Evolutionary conservation across 2,113 vertebrate species (phyloP), one percentile per base, ranked within the genome.

Genomic region (Aphyosemion australe): DNA sequence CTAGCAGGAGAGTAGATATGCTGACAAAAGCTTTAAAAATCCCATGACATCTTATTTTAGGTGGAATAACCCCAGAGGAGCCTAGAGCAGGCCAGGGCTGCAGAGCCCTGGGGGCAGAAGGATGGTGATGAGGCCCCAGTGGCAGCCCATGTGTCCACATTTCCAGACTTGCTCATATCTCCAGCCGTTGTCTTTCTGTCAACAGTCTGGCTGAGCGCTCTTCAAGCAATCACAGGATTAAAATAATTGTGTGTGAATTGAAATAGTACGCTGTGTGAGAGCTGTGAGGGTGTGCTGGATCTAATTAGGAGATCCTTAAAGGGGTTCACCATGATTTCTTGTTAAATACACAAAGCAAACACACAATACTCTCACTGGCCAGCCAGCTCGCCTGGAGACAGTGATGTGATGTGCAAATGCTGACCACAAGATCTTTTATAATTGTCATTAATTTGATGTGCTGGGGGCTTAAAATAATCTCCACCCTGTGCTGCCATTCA

Each of bases 191-290:
- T 84, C 88, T 93, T 89, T 58, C 82, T 92, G 90, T 82, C 84
- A 80, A 89, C 56, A 47, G 87, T 91, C 76, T 1, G 78, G 80
- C 82, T 69, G 59, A 89, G 89, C 72, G 88, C 88, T 85, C 84
- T 78, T 71, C 69, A 81, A 88, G 89, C 89, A 92, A 95, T 95
- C 93, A 92, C 89, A 90, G 90, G 92, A 95, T 95, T 95, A 94
- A 89, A 78, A 84, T 87, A 91, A 94, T 90, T 87, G 85, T 86
- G 91, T 87, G 85, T 92, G 90, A 80, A n/a, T 69, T 88, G 89
- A 90, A 93, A 91, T 87, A 88, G 92, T 83, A 91, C 90, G 83
- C 76, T 34, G 76, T 90, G 69, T 89, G 92, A 92, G 31, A 90
- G 91, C 87, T 83, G 72, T 73, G 76, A 37, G 80, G 85, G 84